A percentile compares a stretch with the other conserved stretches of the same genome.
These are phyloP conservation scores for Caenorhabditis japonica DNA, from an alignment of 2,888 invertebrate species.

Conservation along the genomic window DNA sequence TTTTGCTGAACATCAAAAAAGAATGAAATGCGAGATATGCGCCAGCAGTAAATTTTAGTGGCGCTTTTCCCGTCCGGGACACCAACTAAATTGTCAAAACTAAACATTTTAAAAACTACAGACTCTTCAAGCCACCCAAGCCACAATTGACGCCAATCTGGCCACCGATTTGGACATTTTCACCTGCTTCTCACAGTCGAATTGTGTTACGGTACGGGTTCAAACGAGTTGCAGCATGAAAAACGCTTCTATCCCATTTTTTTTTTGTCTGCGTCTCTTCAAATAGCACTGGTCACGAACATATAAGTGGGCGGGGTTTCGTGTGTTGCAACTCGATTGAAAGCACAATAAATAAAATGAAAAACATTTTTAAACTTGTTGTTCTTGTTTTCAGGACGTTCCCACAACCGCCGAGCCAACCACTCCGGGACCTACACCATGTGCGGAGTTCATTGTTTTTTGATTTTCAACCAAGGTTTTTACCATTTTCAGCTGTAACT, in stretches of 20 bases:
- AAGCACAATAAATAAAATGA: background rate
- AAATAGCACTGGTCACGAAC: too few relatives aligned
- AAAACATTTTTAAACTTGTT: background rate
- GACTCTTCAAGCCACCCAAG: conserved; percentile 11
- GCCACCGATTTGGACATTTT: conserved; percentile 11
- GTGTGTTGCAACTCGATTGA: too few relatives aligned
- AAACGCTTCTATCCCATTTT: too few relatives aligned
- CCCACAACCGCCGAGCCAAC: conserved; percentile 33
- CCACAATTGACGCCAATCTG: conserved; percentile 4
- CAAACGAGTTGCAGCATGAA: too few relatives aligned
- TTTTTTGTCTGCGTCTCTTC: too few relatives aligned
- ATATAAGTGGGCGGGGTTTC: too few relatives aligned
- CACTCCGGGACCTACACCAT: conserved; percentile 22
- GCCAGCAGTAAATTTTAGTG: too few relatives aligned
- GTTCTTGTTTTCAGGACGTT: conserved; percentile 18
- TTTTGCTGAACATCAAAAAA: too few relatives aligned
- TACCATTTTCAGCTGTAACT: conserved; percentile 19
- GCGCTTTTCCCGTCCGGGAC: too few relatives aligned
- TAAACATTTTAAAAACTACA: conserved; percentile 1
- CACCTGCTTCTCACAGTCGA: conserved; percentile 34
- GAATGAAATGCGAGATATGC: too few relatives aligned
- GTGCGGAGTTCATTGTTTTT: background rate
- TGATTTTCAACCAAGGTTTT: too few relatives aligned
- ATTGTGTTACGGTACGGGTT: conserved; percentile 37
- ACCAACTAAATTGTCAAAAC: too few relatives aligned